These are phyloP conservation scores for Drosophila rellima DNA, from an alignment of 2,888 invertebrate species.

Conservation along the genomic window DNA sequence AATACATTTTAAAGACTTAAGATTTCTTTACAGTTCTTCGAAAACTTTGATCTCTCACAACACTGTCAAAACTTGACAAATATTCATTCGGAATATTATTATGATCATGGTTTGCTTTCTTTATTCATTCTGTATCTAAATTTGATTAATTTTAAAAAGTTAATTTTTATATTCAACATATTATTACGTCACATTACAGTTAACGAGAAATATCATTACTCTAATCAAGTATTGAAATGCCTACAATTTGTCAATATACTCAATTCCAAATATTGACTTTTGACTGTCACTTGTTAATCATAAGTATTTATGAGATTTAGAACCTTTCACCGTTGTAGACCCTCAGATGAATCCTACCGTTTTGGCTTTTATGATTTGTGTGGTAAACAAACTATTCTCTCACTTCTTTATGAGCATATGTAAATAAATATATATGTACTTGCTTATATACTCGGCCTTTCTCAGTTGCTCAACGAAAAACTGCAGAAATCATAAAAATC, in stretches of 20 bases:
- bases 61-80: no score
- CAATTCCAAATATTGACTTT: conserved; percentile 4
- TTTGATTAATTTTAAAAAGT: no score
- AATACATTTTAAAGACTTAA: no score
- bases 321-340: conserved; percentile 5
- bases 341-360: background rate
- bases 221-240: background rate
- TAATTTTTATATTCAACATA: no score
- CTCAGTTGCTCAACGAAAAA: conserved; percentile 47
- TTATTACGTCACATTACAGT: no score
- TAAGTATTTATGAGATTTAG: conserved; percentile 8
- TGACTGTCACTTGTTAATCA: background rate
- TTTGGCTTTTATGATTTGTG: background rate
- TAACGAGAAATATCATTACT: background rate
- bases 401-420: conserved; percentile 8
- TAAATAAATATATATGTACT: conserved; percentile 11
- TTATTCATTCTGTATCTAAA: no score
- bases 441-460: conserved; percentile 12
- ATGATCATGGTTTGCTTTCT: no score
- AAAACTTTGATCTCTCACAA: no score
- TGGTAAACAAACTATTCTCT: conserved; percentile 2
- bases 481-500: conserved; percentile 50
- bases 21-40: no score
- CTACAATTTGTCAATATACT: background rate
- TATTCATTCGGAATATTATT: no score